phyloP scores from a whole-genome alignment of 2,797 vertebrate species.

The Cryptoblepharus egeriae region DNA sequence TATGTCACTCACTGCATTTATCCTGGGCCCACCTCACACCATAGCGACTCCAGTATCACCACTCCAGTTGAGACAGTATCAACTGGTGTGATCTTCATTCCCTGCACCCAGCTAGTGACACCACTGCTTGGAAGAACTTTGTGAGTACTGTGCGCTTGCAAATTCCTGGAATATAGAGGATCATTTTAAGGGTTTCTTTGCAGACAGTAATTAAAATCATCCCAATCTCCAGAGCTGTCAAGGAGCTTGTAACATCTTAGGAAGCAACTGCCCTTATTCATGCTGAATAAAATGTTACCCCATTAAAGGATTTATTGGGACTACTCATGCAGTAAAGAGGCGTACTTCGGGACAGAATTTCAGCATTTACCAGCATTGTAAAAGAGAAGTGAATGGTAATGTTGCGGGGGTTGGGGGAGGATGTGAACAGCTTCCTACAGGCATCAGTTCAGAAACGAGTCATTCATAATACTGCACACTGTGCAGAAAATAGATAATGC shows the following conservation, averaged over 20 bases:
- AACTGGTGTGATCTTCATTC: too few relatives aligned
- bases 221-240: background rate
- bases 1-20: too few relatives aligned
- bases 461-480: constrained; percentile 62
- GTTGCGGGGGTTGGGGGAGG: too few relatives aligned
- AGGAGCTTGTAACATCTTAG: background rate
- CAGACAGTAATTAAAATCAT: background rate
- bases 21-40: too few relatives aligned
- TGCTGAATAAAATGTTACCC: background rate
- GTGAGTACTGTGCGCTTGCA: background rate
- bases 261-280: background rate
- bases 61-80: too few relatives aligned
- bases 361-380: background rate
- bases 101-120: too few relatives aligned
- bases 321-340: background rate
- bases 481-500: constrained; percentile 38
- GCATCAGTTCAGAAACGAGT: constrained; percentile 40
- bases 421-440: background rate
- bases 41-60: too few relatives aligned
- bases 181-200: background rate
- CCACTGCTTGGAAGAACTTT: background rate
- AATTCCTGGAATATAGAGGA: background rate
- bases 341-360: accelerated
- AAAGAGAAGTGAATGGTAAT: background rate
- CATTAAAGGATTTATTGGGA: background rate